A percentile compares a stretch with the other conserved stretches of the same genome.
Evolutionary conservation across 2,888 invertebrate genomes (phyloP).

Genomic region (Pandemis corylana): DNA sequence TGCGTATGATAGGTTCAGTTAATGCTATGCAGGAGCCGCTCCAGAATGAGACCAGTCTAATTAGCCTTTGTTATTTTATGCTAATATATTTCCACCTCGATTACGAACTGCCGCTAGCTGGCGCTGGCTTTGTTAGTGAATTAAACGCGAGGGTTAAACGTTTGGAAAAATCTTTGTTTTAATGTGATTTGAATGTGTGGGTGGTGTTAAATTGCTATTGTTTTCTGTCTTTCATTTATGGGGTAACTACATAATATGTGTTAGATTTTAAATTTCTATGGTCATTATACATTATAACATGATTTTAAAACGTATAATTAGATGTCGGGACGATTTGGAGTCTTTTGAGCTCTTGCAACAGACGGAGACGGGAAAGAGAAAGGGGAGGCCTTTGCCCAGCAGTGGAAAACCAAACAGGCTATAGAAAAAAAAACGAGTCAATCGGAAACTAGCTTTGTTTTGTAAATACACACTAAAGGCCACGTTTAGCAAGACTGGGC

Average conservation of each 20-base stretch:
- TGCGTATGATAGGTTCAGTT: conserved; percentile 47
- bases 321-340: too few relatives aligned
- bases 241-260: not conserved
- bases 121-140: conserved; percentile 19
- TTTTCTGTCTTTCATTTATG: not conserved
- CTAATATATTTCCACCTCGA: conserved; percentile 75
- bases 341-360: too few relatives aligned
- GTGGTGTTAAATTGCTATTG: not conserved
- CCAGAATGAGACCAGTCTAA: conserved; percentile 63
- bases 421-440: too few relatives aligned
- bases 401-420: too few relatives aligned
- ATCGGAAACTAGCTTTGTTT: too few relatives aligned
- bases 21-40: conserved; percentile 64
- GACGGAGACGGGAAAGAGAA: too few relatives aligned
- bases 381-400: too few relatives aligned
- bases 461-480: too few relatives aligned
- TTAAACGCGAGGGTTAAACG: conserved; percentile 8
- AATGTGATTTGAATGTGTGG: not conserved
- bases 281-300: not conserved
- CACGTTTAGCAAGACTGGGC: too few relatives aligned
- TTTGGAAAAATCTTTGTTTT: conserved; percentile 1
- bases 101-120: conserved; percentile 49
- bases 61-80: conserved; percentile 83
- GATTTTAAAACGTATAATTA: too few relatives aligned
- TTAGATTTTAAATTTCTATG: not conserved